These are phyloP conservation scores for Manduca sexta DNA, from an alignment of 1,140 invertebrate genomes.

Conservation along the genomic window DNA sequence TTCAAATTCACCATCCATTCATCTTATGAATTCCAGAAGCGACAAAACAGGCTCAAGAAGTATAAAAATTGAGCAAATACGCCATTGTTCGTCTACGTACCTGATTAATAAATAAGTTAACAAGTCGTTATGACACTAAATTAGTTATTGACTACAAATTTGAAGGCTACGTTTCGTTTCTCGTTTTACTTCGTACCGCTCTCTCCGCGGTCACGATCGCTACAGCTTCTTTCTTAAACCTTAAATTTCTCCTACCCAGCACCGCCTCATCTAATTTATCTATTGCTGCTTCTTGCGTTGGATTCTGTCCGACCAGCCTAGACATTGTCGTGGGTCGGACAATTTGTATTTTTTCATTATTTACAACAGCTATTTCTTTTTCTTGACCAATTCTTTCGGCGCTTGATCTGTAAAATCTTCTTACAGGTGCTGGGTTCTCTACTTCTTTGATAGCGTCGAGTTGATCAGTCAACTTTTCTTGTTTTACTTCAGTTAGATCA, in stretches of 20 bases:
- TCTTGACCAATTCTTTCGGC: conserved; percentile 37
- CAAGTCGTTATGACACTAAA: conserved; percentile 23
- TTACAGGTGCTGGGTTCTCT: conserved; percentile 36
- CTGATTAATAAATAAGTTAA: conserved; percentile 63
- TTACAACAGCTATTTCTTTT: conserved; percentile 44
- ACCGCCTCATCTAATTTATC: conserved; percentile 49
- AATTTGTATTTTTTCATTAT: conserved; percentile 59
- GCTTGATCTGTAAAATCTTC: conserved; percentile 58
- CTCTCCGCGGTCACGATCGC: conserved; percentile 34
- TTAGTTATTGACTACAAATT: conserved; percentile 45
- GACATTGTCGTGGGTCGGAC: conserved; percentile 39
- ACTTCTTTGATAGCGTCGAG: conserved; percentile 36
- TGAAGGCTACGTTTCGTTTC: conserved; percentile 45
- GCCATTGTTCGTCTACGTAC: conserved; percentile 37
- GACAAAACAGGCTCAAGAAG: conserved; percentile 2
- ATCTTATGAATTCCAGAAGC: neutral
- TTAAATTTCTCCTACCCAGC: conserved; percentile 28
- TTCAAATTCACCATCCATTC: conserved; percentile 1
- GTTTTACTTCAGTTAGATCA: conserved; percentile 19
- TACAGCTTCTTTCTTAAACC: conserved; percentile 36
- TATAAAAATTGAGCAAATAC: conserved; percentile 61
- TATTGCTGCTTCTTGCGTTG: conserved; percentile 38
- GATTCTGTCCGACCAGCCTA: conserved; percentile 35
- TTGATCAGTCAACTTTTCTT: conserved; percentile 46
- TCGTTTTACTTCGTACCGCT: conserved; percentile 28